Percentiles rank a stretch among this genome's conserved stretches.
Evolutionary conservation across 2,797 vertebrate species (phyloP).

Genomic region (Catamblyrhynchus diadema): DNA sequence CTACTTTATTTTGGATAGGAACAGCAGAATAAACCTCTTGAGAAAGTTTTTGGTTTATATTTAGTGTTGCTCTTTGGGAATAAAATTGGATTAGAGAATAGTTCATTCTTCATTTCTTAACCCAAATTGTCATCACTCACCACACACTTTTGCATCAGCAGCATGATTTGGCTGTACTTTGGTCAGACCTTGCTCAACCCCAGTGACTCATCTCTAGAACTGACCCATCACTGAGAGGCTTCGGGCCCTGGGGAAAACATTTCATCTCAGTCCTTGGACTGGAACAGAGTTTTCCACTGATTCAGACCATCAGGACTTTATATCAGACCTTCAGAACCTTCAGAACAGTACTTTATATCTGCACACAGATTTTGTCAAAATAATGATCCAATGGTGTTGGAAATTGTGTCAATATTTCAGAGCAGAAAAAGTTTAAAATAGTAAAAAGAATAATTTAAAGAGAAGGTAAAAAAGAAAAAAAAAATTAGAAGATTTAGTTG

Average conservation of each 20-base stretch:
- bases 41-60: constrained; percentile 48
- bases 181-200: constrained; percentile 17
- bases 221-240: constrained; percentile 8
- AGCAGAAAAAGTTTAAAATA: neutral
- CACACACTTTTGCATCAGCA: neutral
- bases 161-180: neutral
- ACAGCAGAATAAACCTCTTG: constrained; percentile 6
- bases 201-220: constrained; percentile 53
- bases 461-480: neutral
- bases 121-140: constrained; percentile 34
- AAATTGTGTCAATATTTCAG: neutral
- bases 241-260: neutral
- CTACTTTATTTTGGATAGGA: neutral
- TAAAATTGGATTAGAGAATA: neutral
- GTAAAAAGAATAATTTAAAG: neutral
- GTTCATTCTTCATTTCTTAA: constrained; percentile 23
- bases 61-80: constrained; percentile 20
- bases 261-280: neutral
- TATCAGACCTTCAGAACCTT: neutral
- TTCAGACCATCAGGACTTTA: neutral
- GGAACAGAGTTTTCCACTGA: neutral
- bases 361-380: neutral
- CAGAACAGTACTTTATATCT: neutral
- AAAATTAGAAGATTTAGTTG: neutral
- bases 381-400: neutral